Evolutionary conservation across 2,113 vertebrate species (phyloP).

Genomic region (Pterocles gutturalis): DNA sequence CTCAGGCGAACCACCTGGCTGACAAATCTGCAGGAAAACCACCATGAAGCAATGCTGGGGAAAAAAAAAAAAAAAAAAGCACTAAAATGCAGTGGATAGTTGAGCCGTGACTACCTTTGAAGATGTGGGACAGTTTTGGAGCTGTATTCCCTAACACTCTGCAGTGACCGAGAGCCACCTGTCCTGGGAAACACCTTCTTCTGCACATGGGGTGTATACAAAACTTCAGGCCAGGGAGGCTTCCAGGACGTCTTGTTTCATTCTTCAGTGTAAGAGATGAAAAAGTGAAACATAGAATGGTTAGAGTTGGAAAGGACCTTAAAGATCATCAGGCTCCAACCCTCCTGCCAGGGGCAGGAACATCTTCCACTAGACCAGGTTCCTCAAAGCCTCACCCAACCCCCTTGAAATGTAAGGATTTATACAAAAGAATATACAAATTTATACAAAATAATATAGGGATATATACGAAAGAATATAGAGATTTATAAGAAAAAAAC

Average conservation of each 20-base stretch:
- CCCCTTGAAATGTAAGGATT: too few species aligned
- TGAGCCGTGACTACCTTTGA: not conserved
- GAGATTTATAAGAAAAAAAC: too few species aligned
- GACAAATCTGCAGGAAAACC: not conserved
- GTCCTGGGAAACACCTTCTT: not conserved
- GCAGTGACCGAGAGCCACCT: not conserved
- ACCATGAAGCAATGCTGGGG: not conserved
- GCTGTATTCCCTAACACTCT: not conserved
- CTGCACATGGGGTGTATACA: rapidly evolving
- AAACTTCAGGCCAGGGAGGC: not conserved
- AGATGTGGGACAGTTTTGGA: not conserved
- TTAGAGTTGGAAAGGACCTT: too few species aligned
- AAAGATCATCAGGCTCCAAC: too few species aligned
- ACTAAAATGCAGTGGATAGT: too few species aligned
- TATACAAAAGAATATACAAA: too few species aligned
- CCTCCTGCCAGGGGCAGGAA: too few species aligned
- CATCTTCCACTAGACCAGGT: too few species aligned
- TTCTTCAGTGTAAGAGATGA: not conserved
- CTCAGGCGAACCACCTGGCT: not conserved
- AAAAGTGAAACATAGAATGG: not conserved
- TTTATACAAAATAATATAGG: too few species aligned
- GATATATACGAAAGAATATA: too few species aligned
- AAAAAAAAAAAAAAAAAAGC: too few species aligned
- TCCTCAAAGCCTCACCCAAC: too few species aligned
- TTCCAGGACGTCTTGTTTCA: not conserved